Percentiles rank a stretch among this genome's conserved stretches.
These are phyloP conservation scores for Thaumetopoea pityocampa DNA, from an alignment of 1,140 invertebrate species.

Conservation along the genomic window DNA sequence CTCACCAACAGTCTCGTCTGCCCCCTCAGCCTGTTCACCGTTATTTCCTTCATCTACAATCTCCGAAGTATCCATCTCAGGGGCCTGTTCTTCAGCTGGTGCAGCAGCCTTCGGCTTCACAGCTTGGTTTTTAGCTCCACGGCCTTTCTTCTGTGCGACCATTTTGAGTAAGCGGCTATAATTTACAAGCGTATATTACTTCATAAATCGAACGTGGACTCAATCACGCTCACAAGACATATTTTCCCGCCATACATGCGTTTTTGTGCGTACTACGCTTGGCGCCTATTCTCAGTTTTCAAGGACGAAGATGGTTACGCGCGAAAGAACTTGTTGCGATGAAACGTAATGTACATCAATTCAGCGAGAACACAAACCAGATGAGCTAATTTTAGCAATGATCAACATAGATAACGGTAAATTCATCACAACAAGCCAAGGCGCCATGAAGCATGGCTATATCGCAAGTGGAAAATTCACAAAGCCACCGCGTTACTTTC, in stretches of 20 bases:
- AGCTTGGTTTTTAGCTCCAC: constrained; percentile 56
- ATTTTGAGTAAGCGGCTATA: constrained; percentile 38
- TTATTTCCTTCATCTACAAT: constrained; percentile 55
- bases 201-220: constrained; percentile 14
- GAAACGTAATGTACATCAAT: constrained; percentile 17
- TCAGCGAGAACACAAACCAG: too few relatives aligned
- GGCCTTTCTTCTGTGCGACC: constrained; percentile 65
- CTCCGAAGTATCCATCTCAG: constrained; percentile 37
- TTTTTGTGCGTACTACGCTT: constrained; percentile 37
- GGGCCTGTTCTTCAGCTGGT: constrained; percentile 31
- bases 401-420: constrained; percentile 39
- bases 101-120: constrained; percentile 43
- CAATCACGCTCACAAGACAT: constrained; percentile 20
- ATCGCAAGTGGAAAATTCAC: constrained; percentile 60
- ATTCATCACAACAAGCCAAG: constrained; percentile 39
- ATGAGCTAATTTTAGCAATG: constrained; percentile 20
- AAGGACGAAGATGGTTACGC: constrained; percentile 44
- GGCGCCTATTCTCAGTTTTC: constrained; percentile 44
- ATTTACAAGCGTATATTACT: constrained; percentile 19
- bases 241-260: constrained; percentile 40
- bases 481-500: constrained; percentile 30
- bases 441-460: constrained; percentile 62
- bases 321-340: constrained; percentile 29
- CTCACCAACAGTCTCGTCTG: constrained; percentile 23
- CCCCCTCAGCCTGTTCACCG: constrained; percentile 34